phyloP scores from a whole-genome alignment of 2,888 invertebrate genomes.

The Encarsia formosa region DNA sequence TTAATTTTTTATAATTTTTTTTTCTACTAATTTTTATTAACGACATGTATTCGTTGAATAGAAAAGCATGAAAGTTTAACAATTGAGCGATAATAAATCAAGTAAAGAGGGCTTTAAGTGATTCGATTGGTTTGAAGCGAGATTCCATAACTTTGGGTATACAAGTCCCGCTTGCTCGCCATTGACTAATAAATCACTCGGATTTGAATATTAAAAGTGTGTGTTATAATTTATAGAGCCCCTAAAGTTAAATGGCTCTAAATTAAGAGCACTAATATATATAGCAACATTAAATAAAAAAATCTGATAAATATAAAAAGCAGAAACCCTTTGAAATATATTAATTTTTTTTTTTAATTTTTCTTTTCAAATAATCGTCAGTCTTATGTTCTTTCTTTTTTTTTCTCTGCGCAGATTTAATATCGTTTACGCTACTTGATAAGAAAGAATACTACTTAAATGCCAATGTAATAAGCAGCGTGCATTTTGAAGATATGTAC shows the following conservation, averaged over 20 bases:
- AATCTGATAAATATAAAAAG: slow-evolving; percentile 12
- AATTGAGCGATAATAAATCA: no score
- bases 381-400: slow-evolving; percentile 36
- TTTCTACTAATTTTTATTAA: slow-evolving; percentile 6
- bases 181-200: no score
- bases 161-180: no score
- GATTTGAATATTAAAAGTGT: no score
- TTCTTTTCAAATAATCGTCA: slow-evolving; percentile 33
- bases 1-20: not conserved
- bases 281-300: slow-evolving; percentile 10
- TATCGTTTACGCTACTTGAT: slow-evolving; percentile 1
- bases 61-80: slow-evolving; percentile 2
- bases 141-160: no score
- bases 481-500: slow-evolving; percentile 8
- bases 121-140: no score
- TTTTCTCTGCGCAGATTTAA: not conserved
- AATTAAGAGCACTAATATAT: not conserved
- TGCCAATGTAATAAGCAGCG: slow-evolving; percentile 20
- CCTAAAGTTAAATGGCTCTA: no score
- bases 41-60: slow-evolving; percentile 6
- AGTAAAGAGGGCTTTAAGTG: no score
- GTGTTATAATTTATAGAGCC: no score
- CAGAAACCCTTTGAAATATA: slow-evolving; percentile 25
- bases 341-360: slow-evolving; percentile 23
- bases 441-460: slow-evolving; percentile 25